Evolutionary conservation across 2,888 invertebrate genomes (phyloP), one percentile per base, ranked within the genome.

Genomic region (Eristalinus aeneus): DNA sequence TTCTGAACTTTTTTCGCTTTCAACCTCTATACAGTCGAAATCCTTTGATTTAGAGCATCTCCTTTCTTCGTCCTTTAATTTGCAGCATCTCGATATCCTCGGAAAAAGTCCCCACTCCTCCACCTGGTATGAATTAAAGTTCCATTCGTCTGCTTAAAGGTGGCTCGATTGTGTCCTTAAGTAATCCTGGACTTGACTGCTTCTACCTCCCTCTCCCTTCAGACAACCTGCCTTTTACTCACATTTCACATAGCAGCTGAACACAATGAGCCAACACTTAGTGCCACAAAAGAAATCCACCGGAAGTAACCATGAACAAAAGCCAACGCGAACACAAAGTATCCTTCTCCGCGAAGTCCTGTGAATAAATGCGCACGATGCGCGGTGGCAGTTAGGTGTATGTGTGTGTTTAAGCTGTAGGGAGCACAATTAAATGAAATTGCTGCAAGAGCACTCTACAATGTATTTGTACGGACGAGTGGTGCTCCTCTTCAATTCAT

Each of bases 341-440:
- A 46, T 46, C 39, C 39, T 2, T 12, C 36, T 36, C 39, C 39
- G 39, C 39, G 39, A 12, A 12, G 12, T 39, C 39, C 39, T 39
- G 39, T 12, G 39, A 39, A 39, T 39, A 39, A 39, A 39, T 39
- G 39, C 39, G 39, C 46, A 72, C 39, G 72, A 61, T 39, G 60
- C 46, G 20, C 10, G 61, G n/a, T 56, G 31, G 46, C 39, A 31
- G 34, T 5, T 2, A 63, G 22, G 31, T 39, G 39, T 39, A n/a
- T 39, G 39, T 12, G 20, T n/a, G 34, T 32, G 61, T 20, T 12
- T 23, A 12, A 5, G 5, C 4, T 27, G 60, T 11, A 10, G 3
- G 34, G 16, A 58, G 73, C 32, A 79, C 83, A 84, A 84, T 84
- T 84, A 84, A 84, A 79, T 79, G 74, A 79, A 84, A 79, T 84